phyloP scores from a whole-genome alignment of 2,888 invertebrate species.

The Ormyrus labotus region DNA sequence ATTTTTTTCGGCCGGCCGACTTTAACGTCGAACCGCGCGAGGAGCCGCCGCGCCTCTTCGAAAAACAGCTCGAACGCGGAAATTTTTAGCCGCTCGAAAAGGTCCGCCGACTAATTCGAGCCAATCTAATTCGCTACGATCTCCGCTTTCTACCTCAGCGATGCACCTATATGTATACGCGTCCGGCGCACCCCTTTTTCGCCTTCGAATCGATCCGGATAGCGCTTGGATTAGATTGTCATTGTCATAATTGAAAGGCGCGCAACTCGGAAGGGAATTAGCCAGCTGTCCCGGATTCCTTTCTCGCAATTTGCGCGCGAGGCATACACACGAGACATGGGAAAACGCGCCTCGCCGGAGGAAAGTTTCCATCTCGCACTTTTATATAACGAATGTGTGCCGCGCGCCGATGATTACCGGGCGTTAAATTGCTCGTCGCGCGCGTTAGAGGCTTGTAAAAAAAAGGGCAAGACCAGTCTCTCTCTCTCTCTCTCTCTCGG shows the following conservation, averaged over 20 bases:
- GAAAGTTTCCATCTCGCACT: conserved; percentile 44
- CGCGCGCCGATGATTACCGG: conserved; percentile 28
- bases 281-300: conserved; percentile 51
- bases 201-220: too few relatives aligned
- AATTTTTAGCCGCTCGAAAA: background rate
- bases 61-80: background rate
- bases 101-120: conserved; percentile 16
- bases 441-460: background rate
- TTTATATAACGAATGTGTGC: conserved; percentile 44
- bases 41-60: too few relatives aligned
- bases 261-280: conserved; percentile 33
- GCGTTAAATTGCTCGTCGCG: conserved; percentile 39
- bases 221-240: conserved; percentile 47
- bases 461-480: too few relatives aligned
- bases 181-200: background rate
- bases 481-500: too few relatives aligned
- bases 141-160: conserved; percentile 19
- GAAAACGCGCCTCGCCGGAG: conserved; percentile 32
- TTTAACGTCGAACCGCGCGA: background rate
- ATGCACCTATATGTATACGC: background rate
- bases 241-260: conserved; percentile 51
- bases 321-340: background rate
- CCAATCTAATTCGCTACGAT: conserved; percentile 16
- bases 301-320: conserved; percentile 11
- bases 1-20: background rate